Conservation (phyloP, 1,140 invertebrate genomes). For the Macrosteles quadrilineatus region DNA sequence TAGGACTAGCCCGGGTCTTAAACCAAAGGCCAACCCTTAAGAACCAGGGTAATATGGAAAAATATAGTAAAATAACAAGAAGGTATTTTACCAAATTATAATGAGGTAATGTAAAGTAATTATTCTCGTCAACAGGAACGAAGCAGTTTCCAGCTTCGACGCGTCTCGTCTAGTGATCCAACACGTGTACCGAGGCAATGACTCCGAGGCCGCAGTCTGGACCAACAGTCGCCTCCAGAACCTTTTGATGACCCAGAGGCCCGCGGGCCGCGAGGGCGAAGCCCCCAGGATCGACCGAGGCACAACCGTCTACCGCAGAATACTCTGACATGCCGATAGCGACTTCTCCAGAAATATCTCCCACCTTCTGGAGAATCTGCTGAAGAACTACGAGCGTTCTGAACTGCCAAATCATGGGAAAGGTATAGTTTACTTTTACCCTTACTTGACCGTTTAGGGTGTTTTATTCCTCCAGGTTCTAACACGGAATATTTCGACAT, state of each 20-base stretch:
- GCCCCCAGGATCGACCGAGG: neutral
- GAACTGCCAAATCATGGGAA: constrained; percentile 82
- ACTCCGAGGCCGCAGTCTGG: neutral
- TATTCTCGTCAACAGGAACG: too few relatives aligned
- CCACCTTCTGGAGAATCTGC: constrained; percentile 77
- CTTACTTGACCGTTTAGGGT: too few relatives aligned
- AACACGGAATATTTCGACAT: too few relatives aligned
- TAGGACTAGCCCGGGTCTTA: too few relatives aligned
- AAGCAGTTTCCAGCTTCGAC: neutral
- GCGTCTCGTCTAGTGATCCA: neutral
- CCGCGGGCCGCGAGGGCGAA: neutral
- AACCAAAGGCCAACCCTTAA: too few relatives aligned
- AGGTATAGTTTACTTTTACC: too few relatives aligned
- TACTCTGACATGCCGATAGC: neutral
- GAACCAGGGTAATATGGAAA: too few relatives aligned
- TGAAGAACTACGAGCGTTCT: constrained; percentile 89
- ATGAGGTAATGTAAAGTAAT: too few relatives aligned
- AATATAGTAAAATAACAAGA: too few relatives aligned
- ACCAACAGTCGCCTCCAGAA: constrained; percentile 7
- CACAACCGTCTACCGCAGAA: neutral
- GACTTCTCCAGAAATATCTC: constrained; percentile 65
- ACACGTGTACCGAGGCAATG: constrained; percentile 11
- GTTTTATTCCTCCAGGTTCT: too few relatives aligned
- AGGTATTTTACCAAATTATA: too few relatives aligned
- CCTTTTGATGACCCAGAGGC: neutral